These are phyloP conservation scores for Trachelus troglodyta DNA, from an alignment of 2,888 invertebrate genomes.

Conservation along the genomic window DNA sequence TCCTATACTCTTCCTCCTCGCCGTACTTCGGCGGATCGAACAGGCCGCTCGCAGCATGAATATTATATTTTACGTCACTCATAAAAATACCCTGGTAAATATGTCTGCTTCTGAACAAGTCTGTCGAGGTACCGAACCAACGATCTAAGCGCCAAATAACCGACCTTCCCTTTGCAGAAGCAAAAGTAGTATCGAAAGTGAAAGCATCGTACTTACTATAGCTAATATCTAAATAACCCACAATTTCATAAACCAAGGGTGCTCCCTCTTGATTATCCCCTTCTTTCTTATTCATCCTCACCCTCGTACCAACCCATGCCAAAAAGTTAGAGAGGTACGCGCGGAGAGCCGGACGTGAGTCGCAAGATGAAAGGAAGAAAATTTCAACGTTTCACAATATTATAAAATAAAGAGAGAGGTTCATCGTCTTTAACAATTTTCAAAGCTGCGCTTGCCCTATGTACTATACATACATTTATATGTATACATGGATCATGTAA, in stretches of 20 bases:
- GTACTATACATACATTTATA: not conserved
- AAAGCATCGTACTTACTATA: too few relatives aligned
- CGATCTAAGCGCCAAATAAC: too few relatives aligned
- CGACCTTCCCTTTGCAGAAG: too few relatives aligned
- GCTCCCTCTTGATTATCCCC: not conserved
- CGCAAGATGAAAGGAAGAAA: constrained; percentile 4
- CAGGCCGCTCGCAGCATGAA: too few relatives aligned
- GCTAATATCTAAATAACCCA: not conserved
- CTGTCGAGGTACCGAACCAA: too few relatives aligned
- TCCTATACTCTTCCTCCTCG: not conserved
- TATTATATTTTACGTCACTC: too few relatives aligned
- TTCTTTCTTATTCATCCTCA: not conserved
- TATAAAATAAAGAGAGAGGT: not conserved
- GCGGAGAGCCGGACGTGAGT: not conserved
- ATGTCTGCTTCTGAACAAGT: too few relatives aligned
- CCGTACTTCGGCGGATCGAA: not conserved
- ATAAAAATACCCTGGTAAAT: too few relatives aligned
- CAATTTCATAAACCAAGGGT: not conserved
- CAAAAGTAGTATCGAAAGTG: too few relatives aligned
- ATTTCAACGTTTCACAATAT: not conserved
- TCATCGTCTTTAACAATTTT: not conserved
- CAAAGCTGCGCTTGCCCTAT: not conserved
- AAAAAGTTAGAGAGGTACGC: not conserved
- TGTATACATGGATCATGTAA: not conserved
- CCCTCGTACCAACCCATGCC: not conserved